Evolutionary conservation across 2,888 invertebrate species (phyloP), one percentile per base, ranked within the genome.

Genomic region (Rapana venosa): DNA sequence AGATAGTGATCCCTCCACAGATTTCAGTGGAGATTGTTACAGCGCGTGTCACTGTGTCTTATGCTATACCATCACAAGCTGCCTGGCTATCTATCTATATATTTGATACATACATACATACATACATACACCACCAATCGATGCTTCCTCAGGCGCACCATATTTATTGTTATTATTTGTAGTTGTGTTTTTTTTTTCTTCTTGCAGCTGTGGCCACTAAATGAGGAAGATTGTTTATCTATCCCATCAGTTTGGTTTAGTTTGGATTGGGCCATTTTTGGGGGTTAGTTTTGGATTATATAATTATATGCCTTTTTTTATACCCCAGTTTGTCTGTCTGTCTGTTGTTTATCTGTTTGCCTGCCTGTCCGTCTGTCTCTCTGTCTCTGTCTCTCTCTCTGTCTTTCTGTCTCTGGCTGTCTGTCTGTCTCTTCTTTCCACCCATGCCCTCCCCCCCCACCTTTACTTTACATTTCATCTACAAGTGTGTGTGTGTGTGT

Each of bases 351-450:
- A 1, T 30, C 2, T 22, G 13, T 79, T n/a, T 79, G 30, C 22
- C n/a, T 79, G 30, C 22, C 79, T 79, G 30, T 79, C n/a, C 13
- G 66, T 66, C 66, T 66, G 66, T 66, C 20, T 66, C 5, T 66
- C 66, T 66, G 66, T 79, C n/a, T 79, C n/a, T 79, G 26, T 79
- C n/a, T 79, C 15, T 79, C n/a, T 79, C 15, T 79, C 79, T 32
- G 26, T 32, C 32, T 66, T 66, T 26, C 1, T 26, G 2, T 66
- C 26, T 66, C 66, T 66, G 2, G 2, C 13, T 2, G 1, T 26
- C 66, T 66, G 47, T 47, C 8, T 47, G 8, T 47, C n/a, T n/a
- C n/a, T n/a, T n/a, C n/a, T n/a, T n/a, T n/a, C n/a, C n/a, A n/a
- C n/a, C n/a, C n/a, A n/a, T n/a, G n/a, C n/a, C n/a, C n/a, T n/a